Evolutionary conservation across 53 echinoderm and acorn worm genomes (phyloP), one percentile per base, ranked within the genome.

Genomic region (Hippasteria phrygiana): DNA sequence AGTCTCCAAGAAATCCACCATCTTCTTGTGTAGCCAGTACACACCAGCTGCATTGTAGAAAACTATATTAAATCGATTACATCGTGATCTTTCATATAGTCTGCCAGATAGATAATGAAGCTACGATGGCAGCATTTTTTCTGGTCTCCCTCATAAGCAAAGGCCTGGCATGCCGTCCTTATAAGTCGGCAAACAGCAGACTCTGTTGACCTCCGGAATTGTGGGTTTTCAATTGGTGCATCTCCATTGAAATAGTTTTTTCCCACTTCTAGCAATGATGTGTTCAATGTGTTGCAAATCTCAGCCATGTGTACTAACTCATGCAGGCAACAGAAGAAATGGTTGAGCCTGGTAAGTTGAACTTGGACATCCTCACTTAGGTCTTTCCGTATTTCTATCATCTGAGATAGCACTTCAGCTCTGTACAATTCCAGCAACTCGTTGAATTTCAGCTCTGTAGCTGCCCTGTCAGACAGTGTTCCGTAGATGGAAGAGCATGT

Each of bases 401-500:
- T 40, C 13, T 6, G 16, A 28, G 92, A 88, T 1, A 92, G 56
- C 0, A 92, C 76, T 64, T 91, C 91, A 3, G 56, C 13, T 84
- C 88, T 48, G 38, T 88, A 93, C 1, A 14, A 11, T 38, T 93
- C 66, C 0, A 90, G 74, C 3, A 93, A 62, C 39, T 93, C 65
- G 50, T 93, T 93, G 67, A 90, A 90, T 39, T 80, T 90, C 9
- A 29, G 28, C 34, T 77, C 89, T 16, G 89, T 91, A 6, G 85
- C 89, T 0, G 93, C 93, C 14, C 89, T 46, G 27, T 92, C 89
- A 2, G 93, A 92, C 89, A 89, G 92, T 89, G 43, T 92, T 92
- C 41, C 77, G 11, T 0, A 92, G 18, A 20, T 88, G 64, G 28
- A 48, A 88, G 0, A 88, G 67, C 22, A 88, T 28, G 10, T 78